A percentile compares a stretch with the other conserved stretches of the same genome.
Conservation (phyloP, 2,888 invertebrate species). For the Gnatocerus cornutus region DNA sequence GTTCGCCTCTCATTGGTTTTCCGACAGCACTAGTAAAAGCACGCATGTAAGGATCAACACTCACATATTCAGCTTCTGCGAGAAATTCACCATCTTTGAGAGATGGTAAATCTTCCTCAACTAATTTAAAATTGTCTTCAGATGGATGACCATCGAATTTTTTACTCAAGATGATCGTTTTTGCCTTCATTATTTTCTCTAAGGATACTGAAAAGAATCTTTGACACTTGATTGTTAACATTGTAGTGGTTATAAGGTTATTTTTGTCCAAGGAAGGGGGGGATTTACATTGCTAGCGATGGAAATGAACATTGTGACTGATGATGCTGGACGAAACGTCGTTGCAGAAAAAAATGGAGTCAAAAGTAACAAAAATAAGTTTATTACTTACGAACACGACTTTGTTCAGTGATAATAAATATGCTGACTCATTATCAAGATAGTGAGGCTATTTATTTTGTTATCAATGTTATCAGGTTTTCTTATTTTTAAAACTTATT, state of each 20-base stretch:
- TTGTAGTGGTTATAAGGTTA: slow-evolving; percentile 1
- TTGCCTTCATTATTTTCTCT: slow-evolving; percentile 13
- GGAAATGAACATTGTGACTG: no score
- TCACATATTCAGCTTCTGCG: slow-evolving; percentile 79
- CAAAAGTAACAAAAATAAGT: background rate
- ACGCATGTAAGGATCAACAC: slow-evolving; percentile 84
- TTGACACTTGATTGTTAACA: slow-evolving; percentile 10
- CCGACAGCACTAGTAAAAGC: slow-evolving; percentile 70
- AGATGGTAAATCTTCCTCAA: slow-evolving; percentile 29
- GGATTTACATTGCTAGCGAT: background rate
- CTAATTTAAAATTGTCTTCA: slow-evolving; percentile 27
- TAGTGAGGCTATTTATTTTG: background rate
- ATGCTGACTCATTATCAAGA: background rate
- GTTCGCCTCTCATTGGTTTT: slow-evolving; percentile 16
- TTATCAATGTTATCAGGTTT: background rate
- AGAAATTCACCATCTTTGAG: slow-evolving; percentile 72
- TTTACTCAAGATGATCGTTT: slow-evolving; percentile 10
- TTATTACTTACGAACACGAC: background rate
- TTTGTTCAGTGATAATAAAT: background rate
- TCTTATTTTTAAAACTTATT: no score
- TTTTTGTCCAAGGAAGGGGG: slow-evolving; percentile 1
- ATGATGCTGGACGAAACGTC: no score
- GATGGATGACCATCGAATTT: slow-evolving; percentile 28
- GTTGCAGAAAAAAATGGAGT: background rate
- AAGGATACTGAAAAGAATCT: slow-evolving; percentile 19